phyloP scores from a whole-genome alignment of 2,888 invertebrate genomes.

The Notodonta dromedarius region DNA sequence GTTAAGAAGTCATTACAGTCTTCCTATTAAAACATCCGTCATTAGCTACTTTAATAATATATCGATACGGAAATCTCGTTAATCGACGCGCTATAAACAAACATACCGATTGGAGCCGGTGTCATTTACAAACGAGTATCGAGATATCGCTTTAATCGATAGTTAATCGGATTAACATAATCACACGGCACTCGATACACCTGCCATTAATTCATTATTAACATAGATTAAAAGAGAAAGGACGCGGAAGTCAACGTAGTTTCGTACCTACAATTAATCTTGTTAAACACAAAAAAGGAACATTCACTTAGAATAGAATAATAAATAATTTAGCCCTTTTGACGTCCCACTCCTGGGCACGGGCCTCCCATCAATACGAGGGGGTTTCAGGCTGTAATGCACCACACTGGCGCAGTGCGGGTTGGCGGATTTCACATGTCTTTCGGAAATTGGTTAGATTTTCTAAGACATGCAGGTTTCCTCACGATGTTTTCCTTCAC shows the following conservation, averaged over 20 bases:
- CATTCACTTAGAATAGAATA: no score
- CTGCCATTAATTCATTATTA: constrained; percentile 39
- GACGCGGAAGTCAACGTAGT: not conserved
- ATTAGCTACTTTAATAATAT: constrained; percentile 15
- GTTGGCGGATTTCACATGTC: no score
- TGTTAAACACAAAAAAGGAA: no score
- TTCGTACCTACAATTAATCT: not conserved
- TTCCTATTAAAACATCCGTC: not conserved
- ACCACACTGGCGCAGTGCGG: no score
- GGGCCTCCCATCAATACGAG: no score
- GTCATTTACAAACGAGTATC: constrained; percentile 48
- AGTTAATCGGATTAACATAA: constrained; percentile 54
- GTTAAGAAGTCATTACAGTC: not conserved
- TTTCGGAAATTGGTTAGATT: no score
- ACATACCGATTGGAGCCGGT: constrained; percentile 20
- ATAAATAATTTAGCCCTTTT: no score
- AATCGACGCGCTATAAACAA: constrained; percentile 21
- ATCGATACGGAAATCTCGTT: constrained; percentile 29
- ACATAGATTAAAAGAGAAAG: constrained; percentile 15
- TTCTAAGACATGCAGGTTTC: no score
- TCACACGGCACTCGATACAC: constrained; percentile 41
- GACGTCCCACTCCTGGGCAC: no score
- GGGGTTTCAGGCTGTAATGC: no score
- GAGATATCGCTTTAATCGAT: constrained; percentile 43
- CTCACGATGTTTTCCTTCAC: no score